A percentile compares a stretch with the other conserved stretches of the same genome.
Conservation (phyloP, 2,113 vertebrate species). For the Tragelaphus buxtoni region DNA sequence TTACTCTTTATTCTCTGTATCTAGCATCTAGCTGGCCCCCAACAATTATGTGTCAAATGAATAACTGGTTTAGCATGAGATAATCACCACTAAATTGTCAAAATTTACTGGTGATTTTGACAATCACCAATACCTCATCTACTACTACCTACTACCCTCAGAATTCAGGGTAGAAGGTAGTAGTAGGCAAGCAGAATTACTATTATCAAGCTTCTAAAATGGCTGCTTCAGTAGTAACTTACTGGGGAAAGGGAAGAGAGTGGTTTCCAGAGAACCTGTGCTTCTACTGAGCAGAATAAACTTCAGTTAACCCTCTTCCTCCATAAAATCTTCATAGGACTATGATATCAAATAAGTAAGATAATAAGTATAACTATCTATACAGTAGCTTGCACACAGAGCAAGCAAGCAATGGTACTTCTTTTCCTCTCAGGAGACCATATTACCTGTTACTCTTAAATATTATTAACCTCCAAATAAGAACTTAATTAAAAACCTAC, state of each 20-base stretch:
- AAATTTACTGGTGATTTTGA: neutral
- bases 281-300: neutral
- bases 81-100: neutral
- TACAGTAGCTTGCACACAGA: neutral
- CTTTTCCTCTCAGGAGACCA: neutral
- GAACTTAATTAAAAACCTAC: constrained; percentile 6
- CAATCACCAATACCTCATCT: neutral
- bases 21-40: neutral
- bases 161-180: neutral
- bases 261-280: neutral
- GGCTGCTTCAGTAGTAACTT: neutral
- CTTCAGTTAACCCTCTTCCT: neutral
- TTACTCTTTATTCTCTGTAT: neutral
- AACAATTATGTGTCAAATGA: neutral
- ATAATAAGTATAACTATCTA: neutral
- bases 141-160: neutral
- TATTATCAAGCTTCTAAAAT: neutral
- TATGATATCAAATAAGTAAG: neutral
- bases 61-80: neutral
- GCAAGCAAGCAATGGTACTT: neutral
- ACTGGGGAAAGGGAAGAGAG: neutral
- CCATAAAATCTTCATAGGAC: neutral
- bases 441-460: neutral
- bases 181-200: neutral
- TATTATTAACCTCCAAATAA: constrained; percentile 6